phyloP scores from a whole-genome alignment of 2,797 vertebrate genomes.

The Paguma larvata region DNA sequence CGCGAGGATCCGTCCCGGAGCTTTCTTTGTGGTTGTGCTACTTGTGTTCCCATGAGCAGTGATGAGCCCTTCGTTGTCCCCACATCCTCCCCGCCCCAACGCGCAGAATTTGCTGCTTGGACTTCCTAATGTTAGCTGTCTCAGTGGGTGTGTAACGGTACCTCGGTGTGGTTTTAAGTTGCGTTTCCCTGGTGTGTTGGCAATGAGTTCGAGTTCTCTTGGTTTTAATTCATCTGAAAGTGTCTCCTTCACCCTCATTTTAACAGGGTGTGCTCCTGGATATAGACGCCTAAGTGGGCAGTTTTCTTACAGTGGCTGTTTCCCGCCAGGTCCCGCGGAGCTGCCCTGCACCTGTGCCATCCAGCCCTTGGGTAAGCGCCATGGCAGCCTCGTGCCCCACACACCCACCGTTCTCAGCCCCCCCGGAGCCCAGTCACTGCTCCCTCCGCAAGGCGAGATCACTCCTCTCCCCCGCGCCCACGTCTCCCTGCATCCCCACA shows the following conservation, averaged over 20 bases:
- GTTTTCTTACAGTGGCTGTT: not conserved
- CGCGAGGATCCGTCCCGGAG: not conserved
- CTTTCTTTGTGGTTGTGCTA: rapidly evolving
- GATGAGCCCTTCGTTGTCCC: rapidly evolving
- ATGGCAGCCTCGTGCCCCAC: not conserved
- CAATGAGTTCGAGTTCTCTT: not conserved
- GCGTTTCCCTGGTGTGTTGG: not conserved
- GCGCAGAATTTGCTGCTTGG: rapidly evolving
- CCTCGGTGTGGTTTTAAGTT: not conserved
- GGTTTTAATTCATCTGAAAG: not conserved
- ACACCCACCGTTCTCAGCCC: not conserved
- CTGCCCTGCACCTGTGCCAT: not conserved
- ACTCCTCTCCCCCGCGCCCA: too few species aligned
- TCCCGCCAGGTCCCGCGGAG: not conserved
- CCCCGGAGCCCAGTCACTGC: rapidly evolving
- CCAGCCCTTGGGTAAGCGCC: not conserved
- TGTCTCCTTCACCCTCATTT: not conserved
- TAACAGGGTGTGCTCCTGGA: too few species aligned
- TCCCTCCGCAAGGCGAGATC: rapidly evolving
- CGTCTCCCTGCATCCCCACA: too few species aligned
- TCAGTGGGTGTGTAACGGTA: not conserved
- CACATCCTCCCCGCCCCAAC: too few species aligned
- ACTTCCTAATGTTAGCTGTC: not conserved
- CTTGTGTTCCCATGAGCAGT: not conserved
- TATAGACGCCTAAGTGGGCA: not conserved